A percentile compares a stretch with the other conserved stretches of the same genome.
These are phyloP conservation scores for Axea sp. DNA, from an alignment of 2,888 invertebrate species.

Conservation along the genomic window DNA sequence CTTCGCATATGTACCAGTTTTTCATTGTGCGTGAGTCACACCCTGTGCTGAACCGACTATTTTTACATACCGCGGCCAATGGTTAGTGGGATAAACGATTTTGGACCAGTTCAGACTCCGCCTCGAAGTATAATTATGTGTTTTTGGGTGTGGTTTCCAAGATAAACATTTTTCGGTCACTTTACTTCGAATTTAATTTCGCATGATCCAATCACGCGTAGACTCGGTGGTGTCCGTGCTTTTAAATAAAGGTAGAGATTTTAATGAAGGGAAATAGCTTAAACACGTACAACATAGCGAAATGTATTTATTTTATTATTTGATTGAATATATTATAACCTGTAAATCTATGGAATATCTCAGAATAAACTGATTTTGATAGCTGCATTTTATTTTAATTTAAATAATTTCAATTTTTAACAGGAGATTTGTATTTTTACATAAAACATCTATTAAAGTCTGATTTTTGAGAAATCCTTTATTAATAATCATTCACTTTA, in stretches of 20 bases:
- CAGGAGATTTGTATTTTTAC: too few relatives aligned
- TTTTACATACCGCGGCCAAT: slow-evolving; percentile 74
- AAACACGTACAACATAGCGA: too few relatives aligned
- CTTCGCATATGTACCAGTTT: slow-evolving; percentile 67
- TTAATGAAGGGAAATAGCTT: not conserved
- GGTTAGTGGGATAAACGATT: slow-evolving; percentile 67
- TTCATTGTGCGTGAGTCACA: slow-evolving; percentile 68
- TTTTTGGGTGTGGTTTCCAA: slow-evolving; percentile 73
- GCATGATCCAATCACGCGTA: not conserved
- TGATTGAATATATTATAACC: too few relatives aligned
- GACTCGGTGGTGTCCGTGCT: not conserved
- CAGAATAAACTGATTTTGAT: too few relatives aligned
- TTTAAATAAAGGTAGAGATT: too few relatives aligned
- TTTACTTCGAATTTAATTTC: not conserved
- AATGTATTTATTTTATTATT: too few relatives aligned
- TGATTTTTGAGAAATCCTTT: too few relatives aligned
- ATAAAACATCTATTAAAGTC: too few relatives aligned
- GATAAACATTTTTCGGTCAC: slow-evolving; percentile 38
- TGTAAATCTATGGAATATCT: too few relatives aligned
- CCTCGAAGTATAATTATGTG: slow-evolving; percentile 68
- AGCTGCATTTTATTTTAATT: too few relatives aligned
- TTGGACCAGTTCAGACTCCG: slow-evolving; percentile 68
- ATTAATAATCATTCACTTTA: too few relatives aligned
- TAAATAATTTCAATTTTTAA: too few relatives aligned
- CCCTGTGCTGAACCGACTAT: slow-evolving; percentile 73